Conservation (phyloP, 2,797 vertebrate species). For the Lagodon rhomboides region DNA sequence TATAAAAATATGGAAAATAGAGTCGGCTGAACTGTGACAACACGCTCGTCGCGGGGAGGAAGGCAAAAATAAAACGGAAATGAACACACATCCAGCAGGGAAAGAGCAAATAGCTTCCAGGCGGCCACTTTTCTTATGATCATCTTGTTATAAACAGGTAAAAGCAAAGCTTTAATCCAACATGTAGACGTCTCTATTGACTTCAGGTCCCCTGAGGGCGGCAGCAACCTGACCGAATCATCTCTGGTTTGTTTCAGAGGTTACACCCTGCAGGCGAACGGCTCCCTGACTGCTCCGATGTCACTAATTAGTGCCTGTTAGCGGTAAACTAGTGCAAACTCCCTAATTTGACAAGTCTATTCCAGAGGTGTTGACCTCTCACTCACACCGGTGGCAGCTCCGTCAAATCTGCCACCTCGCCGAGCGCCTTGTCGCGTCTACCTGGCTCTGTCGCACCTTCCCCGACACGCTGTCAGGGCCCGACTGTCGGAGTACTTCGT, state of each 20-base stretch:
- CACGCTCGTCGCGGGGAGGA: constrained; percentile 85
- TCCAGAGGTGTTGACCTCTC: constrained; percentile 85
- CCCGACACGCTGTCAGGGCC: constrained; percentile 61
- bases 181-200: constrained; percentile 26
- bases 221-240: constrained; percentile 47
- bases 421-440: constrained; percentile 67
- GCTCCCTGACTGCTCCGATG: constrained; percentile 27
- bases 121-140: not conserved
- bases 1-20: constrained; percentile 99
- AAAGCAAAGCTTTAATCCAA: constrained; percentile 14
- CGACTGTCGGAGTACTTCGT: not conserved
- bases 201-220: constrained; percentile 23
- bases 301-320: constrained; percentile 85
- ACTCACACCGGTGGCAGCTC: constrained; percentile 62
- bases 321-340: constrained; percentile 76
- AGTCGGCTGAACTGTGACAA: constrained; percentile 95
- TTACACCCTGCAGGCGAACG: constrained; percentile 38
- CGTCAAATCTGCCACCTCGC: constrained; percentile 65
- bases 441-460: constrained; percentile 76
- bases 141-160: constrained; percentile 43
- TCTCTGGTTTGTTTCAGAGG: constrained; percentile 51
- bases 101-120: constrained; percentile 46
- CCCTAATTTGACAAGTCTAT: constrained; percentile 83
- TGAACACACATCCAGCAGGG: constrained; percentile 52
- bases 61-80: constrained; percentile 82